Evolutionary conservation across 2,797 vertebrate genomes (phyloP).

Genomic region (Gallinago stenura): DNA sequence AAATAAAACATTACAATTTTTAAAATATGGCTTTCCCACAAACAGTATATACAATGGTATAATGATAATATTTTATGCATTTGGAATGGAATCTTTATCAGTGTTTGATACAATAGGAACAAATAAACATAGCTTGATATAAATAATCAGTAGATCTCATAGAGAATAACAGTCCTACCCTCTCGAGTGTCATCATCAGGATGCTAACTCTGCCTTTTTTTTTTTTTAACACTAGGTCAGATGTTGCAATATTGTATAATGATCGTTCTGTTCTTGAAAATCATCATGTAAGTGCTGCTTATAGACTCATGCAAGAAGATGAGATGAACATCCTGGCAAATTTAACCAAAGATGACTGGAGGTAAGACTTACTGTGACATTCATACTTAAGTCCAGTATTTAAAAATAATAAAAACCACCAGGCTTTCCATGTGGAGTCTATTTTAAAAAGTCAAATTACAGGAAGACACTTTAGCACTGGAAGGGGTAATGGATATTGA

Average conservation of each 20-base stretch:
- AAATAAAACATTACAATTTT: neutral
- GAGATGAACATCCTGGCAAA: conserved; percentile 97
- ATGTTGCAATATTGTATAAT: conserved; percentile 95
- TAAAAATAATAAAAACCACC: neutral
- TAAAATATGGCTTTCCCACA: neutral
- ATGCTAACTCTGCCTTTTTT: neutral
- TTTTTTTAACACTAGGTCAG: conserved; percentile 83
- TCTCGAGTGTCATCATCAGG: neutral
- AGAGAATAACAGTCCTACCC: neutral
- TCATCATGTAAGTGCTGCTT: conserved; percentile 96
- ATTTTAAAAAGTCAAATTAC: neutral
- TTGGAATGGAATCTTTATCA: neutral
- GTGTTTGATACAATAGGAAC: neutral
- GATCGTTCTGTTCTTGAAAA: conserved; percentile 98
- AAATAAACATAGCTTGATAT: neutral
- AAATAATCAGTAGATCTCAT: neutral
- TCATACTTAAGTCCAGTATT: neutral
- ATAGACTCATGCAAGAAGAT: conserved; percentile 97
- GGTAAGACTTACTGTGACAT: conserved; percentile 79
- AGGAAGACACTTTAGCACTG: neutral
- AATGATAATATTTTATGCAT: neutral
- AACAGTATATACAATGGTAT: neutral
- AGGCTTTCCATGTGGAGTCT: neutral
- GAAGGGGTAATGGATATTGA: neutral
- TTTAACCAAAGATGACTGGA: conserved; percentile 97